A percentile compares a stretch with the other conserved stretches of the same genome.
phyloP scores from a whole-genome alignment of 2,888 invertebrate species.

The Luffia ferchaultella region DNA sequence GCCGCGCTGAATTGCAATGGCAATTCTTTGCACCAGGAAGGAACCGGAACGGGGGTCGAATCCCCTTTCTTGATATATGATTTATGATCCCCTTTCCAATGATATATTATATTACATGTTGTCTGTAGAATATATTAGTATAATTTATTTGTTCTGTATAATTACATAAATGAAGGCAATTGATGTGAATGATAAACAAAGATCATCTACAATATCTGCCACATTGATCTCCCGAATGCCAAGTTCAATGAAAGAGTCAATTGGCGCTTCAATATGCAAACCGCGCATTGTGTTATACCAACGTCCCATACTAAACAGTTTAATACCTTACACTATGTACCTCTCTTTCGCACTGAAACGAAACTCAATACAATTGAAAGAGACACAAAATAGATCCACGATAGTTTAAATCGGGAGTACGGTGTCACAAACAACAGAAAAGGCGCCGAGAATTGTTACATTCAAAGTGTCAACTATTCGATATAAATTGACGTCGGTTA shows the following conservation, averaged over 20 bases:
- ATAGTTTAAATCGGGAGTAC: constrained; percentile 48
- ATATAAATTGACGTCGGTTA: constrained; percentile 28
- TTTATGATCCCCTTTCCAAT: too few species aligned
- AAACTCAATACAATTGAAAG: constrained; percentile 19
- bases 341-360: constrained; percentile 27
- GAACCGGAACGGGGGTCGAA: too few species aligned
- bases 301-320: constrained; percentile 50
- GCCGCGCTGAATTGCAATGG: too few species aligned
- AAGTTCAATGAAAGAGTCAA: constrained; percentile 54
- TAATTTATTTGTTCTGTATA: too few species aligned
- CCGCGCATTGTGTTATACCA: constrained; percentile 30
- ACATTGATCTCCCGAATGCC: constrained; percentile 34
- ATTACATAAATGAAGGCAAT: too few species aligned
- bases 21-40: too few species aligned
- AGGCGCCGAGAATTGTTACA: constrained; percentile 32
- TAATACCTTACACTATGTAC: constrained; percentile 23
- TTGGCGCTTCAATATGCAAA: constrained; percentile 44
- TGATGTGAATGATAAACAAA: too few species aligned
- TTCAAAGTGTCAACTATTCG: constrained; percentile 22
- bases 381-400: constrained; percentile 41
- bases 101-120: too few species aligned
- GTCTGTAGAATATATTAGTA: too few species aligned
- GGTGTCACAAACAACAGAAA: constrained; percentile 64
- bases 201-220: constrained; percentile 29
- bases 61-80: too few species aligned